Base-by-base conservation (phyloP, 2,113 vertebrate genomes). In the Syngnathus typhle region DNA sequence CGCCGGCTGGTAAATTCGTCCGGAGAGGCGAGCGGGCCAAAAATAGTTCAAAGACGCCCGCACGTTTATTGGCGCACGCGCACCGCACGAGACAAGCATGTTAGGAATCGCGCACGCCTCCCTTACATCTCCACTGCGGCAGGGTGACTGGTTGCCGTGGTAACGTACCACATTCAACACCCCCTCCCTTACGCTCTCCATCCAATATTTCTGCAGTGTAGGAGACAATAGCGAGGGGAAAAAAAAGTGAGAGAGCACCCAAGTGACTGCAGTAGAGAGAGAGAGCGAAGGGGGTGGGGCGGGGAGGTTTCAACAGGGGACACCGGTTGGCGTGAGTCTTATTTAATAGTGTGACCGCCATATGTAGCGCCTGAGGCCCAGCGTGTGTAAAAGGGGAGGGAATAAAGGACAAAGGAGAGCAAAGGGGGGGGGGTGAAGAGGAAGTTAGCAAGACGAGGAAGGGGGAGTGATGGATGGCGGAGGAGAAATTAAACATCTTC, bases 141-240 rank as follows among this genome's bases (percentile, higher is more conserved):
- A 94, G 89, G 90, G 84, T 89, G 85, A 73, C 91, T 84, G 64
- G 94, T 95, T 96, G 87, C 93, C 91, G 91, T 91, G 93, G 93
- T 89, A 91, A 95, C 90, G 47, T 75, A 88, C 88, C 87, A 91
- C 92, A 81, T 89, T 77, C 86, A 84, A 49, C 76, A 73, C 81
- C 79, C 63, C 46, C 69, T 39, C 16, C 13, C 27, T 8, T 19
- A 61, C 60, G 49, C 11, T 49, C 47, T 36, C 64, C 16, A 27
- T 37, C 43, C 60, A 77, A 79, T 47, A 49, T 79, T 85, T 76
- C 61, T 82, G 76, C 72, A 85, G 64, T 85, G 69, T 62, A 67
- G 72, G 76, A 85, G 67, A 82, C 79, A 70, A 74, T 77, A 60
- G 64, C 12, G 39, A 47, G 60, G 7, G n/a, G 10, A 10, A 37